Base-by-base conservation (phyloP, 2,113 vertebrate species). In the Pseudonaja textilis region DNA sequence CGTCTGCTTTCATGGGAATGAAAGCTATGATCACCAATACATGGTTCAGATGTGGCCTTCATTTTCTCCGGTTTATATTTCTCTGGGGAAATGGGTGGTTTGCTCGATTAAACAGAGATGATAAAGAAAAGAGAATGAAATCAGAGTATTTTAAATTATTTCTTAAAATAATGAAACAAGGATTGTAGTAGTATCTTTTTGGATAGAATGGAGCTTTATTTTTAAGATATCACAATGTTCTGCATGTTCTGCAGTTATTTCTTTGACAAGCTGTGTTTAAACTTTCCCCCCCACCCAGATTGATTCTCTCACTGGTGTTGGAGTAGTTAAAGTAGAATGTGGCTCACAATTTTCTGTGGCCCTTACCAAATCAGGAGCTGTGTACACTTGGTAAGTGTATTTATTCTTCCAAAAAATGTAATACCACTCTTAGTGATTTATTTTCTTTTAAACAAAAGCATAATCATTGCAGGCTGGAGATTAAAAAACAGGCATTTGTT, bases 301-400 rank as follows among this genome's bases (percentile, higher is more conserved):
- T n/a, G 99, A 99, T 96, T 99, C 99, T 54, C 98, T 99, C 52
- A 99, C 99, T 0, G 99, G 99, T n/a, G 98, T 99, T 52, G 99
- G 99, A 20, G 99, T 99, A 89, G 96, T 99, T 95, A 99, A 99
- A 97, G 99, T 99, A 90, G 99, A 99, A 95, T 99, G 99, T 87
- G 99, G 99, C 88, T 99, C 99, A 86, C 99, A 99, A 93, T 99
- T 99, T 96, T 99, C 99, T 85, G 99, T 99, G 20, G 98, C 99
- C 50, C 99, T 99, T 56, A 99, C 99, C 3, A 99, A 99, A 94
- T 99, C 99, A 88, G 99, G 99, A 92, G 98, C 99, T 0, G 99
- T 99, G 23, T 99, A 99, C 97, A 99, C 99, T 0, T 99, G 99
- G 99, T 98, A 96, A n/a, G 97, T 96, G 29, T 56, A 93, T 87